phyloP scores from a whole-genome alignment of 2,888 invertebrate species.

The Arrhopalites spinosus region DNA sequence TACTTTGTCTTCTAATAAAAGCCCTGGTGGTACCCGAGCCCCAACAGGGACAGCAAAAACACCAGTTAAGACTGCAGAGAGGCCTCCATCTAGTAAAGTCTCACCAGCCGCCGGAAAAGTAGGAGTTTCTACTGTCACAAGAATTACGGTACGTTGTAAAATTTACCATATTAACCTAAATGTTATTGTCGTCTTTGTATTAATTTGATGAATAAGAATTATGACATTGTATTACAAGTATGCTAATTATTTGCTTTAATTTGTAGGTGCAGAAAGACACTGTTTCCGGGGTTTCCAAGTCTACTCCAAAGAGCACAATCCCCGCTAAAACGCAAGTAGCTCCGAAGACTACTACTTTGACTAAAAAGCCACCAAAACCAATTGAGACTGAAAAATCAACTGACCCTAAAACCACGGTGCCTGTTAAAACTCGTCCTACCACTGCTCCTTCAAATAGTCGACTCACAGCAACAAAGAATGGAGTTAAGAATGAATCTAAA shows the following conservation, averaged over 20 bases:
- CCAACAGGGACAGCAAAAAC: neutral
- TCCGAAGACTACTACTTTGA: conserved; percentile 56
- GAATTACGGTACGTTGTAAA: neutral
- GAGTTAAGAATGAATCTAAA: conserved; percentile 1
- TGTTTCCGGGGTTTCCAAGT: neutral
- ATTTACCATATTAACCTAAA: too few species aligned
- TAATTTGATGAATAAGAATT: too few species aligned
- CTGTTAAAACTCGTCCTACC: conserved; percentile 47
- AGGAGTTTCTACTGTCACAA: neutral
- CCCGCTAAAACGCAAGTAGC: conserved; percentile 49
- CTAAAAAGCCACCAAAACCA: conserved; percentile 65
- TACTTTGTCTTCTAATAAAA: neutral
- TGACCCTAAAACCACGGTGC: conserved; percentile 41
- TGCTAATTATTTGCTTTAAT: too few species aligned
- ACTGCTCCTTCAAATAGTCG: conserved; percentile 24
- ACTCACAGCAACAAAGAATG: neutral
- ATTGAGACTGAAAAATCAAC: conserved; percentile 60
- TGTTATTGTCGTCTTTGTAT: too few species aligned
- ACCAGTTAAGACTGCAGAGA: conserved; percentile 25
- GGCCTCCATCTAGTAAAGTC: conserved; percentile 13
- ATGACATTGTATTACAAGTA: neutral
- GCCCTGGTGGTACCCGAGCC: neutral
- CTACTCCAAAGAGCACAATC: conserved; percentile 26
- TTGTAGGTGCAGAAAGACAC: conserved; percentile 6
- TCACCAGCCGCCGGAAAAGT: neutral